These are phyloP conservation scores for Ceratina japonica DNA, from an alignment of 1,140 invertebrate species.

Conservation along the genomic window DNA sequence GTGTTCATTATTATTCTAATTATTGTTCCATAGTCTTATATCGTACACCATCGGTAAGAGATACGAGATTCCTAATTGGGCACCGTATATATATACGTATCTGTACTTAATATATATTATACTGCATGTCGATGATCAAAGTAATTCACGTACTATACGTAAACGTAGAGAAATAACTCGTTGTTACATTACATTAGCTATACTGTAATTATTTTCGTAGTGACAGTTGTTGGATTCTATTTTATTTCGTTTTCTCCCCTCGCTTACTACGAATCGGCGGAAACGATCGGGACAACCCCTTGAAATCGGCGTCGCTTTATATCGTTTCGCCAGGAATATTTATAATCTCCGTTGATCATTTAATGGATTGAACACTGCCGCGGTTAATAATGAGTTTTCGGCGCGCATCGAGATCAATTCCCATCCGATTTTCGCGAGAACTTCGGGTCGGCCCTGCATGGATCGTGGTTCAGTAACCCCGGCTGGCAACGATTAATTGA, in stretches of 20 bases:
- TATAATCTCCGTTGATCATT: not conserved
- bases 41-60: not conserved
- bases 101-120: constrained; percentile 19
- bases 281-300: no score
- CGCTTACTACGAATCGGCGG: constrained; percentile 1
- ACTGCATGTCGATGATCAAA: constrained; percentile 31
- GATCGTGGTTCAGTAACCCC: constrained; percentile 68
- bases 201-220: constrained; percentile 34
- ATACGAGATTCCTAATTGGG: constrained; percentile 13
- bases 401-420: constrained; percentile 47
- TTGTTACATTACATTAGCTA: constrained; percentile 2
- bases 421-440: constrained; percentile 36
- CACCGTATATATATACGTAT: constrained; percentile 42
- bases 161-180: constrained; percentile 18
- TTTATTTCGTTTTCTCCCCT: constrained; percentile 11
- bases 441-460: constrained; percentile 78
- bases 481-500: constrained; percentile 38
- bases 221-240: constrained; percentile 5
- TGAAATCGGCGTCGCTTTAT: no score
- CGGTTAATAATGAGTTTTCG: not conserved
- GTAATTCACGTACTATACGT: constrained; percentile 15
- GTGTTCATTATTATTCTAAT: constrained; percentile 49
- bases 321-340: no score
- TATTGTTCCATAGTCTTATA: constrained; percentile 12
- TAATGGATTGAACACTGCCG: constrained; percentile 39